phyloP scores from a whole-genome alignment of 2,888 invertebrate genomes.

The Disparrhopalites patrizii region DNA sequence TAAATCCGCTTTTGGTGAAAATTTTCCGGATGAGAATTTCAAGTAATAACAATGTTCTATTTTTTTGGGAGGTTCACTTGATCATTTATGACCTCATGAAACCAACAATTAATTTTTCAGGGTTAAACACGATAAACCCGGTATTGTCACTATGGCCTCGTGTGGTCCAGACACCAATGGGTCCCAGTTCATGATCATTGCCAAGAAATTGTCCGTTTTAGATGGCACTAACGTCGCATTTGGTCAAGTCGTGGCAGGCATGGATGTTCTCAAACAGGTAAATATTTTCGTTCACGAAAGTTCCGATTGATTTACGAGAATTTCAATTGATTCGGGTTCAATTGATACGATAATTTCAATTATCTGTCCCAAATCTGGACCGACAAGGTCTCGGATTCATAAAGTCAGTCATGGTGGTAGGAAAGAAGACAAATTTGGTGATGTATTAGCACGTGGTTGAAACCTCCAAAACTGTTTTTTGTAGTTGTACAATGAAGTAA shows the following conservation, averaged over 20 bases:
- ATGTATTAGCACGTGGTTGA: too few relatives aligned
- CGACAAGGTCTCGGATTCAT: too few relatives aligned
- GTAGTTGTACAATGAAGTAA: slow-evolving; percentile 34
- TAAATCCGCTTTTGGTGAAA: slow-evolving; percentile 40
- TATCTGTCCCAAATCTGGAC: too few relatives aligned
- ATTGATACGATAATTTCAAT: too few relatives aligned
- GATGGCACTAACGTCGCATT: slow-evolving; percentile 46
- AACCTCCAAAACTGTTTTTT: not conserved
- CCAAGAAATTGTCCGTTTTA: slow-evolving; percentile 38
- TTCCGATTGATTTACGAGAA: too few relatives aligned
- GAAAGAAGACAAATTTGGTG: too few relatives aligned
- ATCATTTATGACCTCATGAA: not conserved
- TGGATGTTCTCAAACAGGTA: slow-evolving; percentile 42
- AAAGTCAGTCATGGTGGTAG: too few relatives aligned
- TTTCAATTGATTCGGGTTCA: too few relatives aligned
- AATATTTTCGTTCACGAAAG: not conserved
- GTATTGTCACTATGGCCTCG: slow-evolving; percentile 45
- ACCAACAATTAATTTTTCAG: slow-evolving; percentile 20
- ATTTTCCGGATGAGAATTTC: slow-evolving; percentile 45
- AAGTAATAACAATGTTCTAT: slow-evolving; percentile 29
- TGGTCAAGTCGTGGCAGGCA: slow-evolving; percentile 41
- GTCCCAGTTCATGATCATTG: slow-evolving; percentile 45
- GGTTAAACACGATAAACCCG: slow-evolving; percentile 39
- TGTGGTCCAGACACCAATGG: slow-evolving; percentile 43
- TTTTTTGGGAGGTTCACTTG: not conserved